A percentile compares a stretch with the other conserved stretches of the same genome.
phyloP scores from a whole-genome alignment of 2,113 vertebrate species.

The Budorcas taxicolor region DNA sequence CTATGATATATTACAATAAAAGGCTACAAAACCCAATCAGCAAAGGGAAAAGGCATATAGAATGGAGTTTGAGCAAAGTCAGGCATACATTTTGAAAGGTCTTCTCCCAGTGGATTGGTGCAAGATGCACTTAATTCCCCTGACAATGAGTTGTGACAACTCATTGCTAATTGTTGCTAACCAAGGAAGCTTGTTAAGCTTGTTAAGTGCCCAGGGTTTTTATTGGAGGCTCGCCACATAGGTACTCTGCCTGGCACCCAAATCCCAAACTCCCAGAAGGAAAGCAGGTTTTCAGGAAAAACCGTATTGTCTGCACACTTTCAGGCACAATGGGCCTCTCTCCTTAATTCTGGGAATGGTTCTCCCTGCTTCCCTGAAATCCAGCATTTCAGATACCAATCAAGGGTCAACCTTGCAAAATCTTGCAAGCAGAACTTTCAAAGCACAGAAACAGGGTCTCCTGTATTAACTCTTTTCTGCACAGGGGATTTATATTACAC shows the following conservation, averaged over 20 bases:
- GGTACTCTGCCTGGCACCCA: neutral
- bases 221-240: neutral
- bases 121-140: neutral
- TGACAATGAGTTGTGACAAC: neutral
- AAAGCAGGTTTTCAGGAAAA: neutral
- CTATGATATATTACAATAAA: neutral
- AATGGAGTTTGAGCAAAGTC: neutral
- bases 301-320: neutral
- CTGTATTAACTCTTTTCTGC: neutral
- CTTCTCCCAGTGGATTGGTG: neutral
- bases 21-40: neutral
- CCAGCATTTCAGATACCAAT: neutral
- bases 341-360: neutral
- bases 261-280: neutral
- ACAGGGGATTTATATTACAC: neutral
- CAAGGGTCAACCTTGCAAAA: neutral
- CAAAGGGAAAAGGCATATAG: neutral
- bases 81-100: neutral
- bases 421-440: neutral
- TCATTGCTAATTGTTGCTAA: neutral
- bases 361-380: neutral
- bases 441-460: neutral
- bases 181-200: neutral
- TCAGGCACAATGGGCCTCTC: neutral
- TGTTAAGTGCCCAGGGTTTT: neutral